phyloP scores from a whole-genome alignment of 1,140 invertebrate genomes.

The Lordiphosa collinella region DNA sequence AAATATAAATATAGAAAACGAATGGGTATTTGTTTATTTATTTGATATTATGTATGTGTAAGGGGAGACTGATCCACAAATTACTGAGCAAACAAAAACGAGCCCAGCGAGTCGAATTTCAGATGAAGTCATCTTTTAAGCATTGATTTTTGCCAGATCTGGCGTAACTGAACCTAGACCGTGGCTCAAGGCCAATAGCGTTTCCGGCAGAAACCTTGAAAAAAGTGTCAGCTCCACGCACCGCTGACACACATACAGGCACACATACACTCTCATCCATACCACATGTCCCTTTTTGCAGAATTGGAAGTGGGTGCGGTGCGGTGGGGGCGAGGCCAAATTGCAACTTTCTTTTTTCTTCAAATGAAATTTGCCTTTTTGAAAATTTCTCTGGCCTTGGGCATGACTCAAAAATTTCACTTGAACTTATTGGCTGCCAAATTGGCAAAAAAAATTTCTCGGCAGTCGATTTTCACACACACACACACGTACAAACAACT shows the following conservation, averaged over 20 bases:
- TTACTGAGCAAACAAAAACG: background rate
- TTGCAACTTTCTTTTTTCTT: slow-evolving; percentile 39
- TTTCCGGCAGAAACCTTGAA: slow-evolving; percentile 62
- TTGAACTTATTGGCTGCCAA: slow-evolving; percentile 47
- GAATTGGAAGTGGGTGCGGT: background rate
- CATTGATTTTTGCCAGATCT: slow-evolving; percentile 23
- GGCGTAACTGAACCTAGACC: slow-evolving; percentile 13
- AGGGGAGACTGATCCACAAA: background rate
- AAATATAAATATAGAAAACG: slow-evolving; percentile 11
- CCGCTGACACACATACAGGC: slow-evolving; percentile 27
- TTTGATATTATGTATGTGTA: background rate
- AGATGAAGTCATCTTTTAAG: slow-evolving; percentile 42
- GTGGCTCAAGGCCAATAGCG: slow-evolving; percentile 27
- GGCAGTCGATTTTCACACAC: slow-evolving; percentile 42
- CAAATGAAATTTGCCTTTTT: background rate
- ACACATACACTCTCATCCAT: slow-evolving; percentile 8
- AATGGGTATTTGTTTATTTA: slow-evolving; percentile 1
- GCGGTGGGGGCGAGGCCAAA: slow-evolving; percentile 11
- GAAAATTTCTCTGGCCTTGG: slow-evolving; percentile 9
- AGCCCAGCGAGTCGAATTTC: slow-evolving; percentile 3
- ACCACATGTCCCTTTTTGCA: slow-evolving; percentile 23
- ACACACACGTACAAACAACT: slow-evolving; percentile 25
- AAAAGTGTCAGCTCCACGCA: slow-evolving; percentile 17
- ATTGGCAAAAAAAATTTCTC: slow-evolving; percentile 60
- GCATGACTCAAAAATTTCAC: slow-evolving; percentile 54